Percentiles rank a stretch among this genome's conserved stretches.
phyloP scores from a whole-genome alignment of 2,888 invertebrate genomes.

The Drosophila rubida region DNA sequence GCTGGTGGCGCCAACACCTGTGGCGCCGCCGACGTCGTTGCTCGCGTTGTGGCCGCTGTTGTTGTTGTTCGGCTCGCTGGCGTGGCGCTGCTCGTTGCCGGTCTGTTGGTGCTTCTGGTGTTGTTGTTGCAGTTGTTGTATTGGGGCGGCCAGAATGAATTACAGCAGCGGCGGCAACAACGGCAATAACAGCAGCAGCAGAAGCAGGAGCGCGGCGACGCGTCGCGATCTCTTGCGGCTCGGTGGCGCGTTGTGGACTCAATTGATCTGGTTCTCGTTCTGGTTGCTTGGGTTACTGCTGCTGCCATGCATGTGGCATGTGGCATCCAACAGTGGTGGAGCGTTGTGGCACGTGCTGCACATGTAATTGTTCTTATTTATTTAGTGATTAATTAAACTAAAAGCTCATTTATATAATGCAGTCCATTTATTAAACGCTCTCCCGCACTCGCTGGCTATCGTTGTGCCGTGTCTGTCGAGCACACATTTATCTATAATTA shows the following conservation, averaged over 20 bases:
- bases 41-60: conserved; percentile 20
- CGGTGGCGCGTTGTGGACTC: conserved; percentile 25
- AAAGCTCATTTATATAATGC: conserved; percentile 77
- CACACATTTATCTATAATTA: conserved; percentile 74
- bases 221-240: conserved; percentile 2
- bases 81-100: conserved; percentile 30
- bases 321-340: neutral
- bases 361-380: conserved; percentile 55
- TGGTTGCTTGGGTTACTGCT: conserved; percentile 27
- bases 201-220: no score
- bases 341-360: neutral
- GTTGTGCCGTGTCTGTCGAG: conserved; percentile 12
- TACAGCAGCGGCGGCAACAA: conserved; percentile 59
- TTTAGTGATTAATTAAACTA: conserved; percentile 77
- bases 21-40: conserved; percentile 3
- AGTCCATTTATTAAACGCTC: conserved; percentile 68
- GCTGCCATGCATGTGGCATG: conserved; percentile 47
- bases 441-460: conserved; percentile 17
- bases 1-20: neutral
- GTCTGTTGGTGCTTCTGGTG: conserved; percentile 83
- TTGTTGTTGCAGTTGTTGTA: conserved; percentile 83
- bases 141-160: conserved; percentile 85
- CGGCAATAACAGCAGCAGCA: conserved; percentile 41
- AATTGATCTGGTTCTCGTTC: conserved; percentile 8
- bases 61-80: conserved; percentile 41